Evolutionary conservation across 2,888 invertebrate species (phyloP).

Genomic region (Trichogramma dendrolimi): DNA sequence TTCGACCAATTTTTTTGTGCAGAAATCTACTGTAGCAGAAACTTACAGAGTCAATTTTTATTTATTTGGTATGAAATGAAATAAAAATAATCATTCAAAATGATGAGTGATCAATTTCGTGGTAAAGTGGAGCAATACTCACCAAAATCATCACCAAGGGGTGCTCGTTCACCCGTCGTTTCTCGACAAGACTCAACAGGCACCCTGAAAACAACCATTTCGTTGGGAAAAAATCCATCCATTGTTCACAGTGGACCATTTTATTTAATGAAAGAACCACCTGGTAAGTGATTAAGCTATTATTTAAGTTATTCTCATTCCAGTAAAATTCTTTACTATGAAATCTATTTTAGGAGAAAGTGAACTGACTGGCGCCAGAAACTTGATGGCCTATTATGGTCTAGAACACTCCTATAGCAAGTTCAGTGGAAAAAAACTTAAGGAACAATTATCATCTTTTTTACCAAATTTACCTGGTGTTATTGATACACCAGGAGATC

Average conservation of each 20-base stretch:
- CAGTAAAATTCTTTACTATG: slow-evolving; percentile 13
- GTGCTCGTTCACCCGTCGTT: slow-evolving; percentile 91
- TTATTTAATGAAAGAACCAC: slow-evolving; percentile 95
- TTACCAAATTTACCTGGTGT: slow-evolving; percentile 92
- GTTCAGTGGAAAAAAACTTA: slow-evolving; percentile 93
- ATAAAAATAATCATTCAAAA: slow-evolving; percentile 42
- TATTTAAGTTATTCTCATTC: slow-evolving; percentile 3
- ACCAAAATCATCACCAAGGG: slow-evolving; percentile 90
- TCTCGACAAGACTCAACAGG: slow-evolving; percentile 95
- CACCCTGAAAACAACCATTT: slow-evolving; percentile 95
- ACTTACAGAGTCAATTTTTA: neutral
- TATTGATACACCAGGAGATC: slow-evolving; percentile 84
- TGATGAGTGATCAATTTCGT: slow-evolving; percentile 89
- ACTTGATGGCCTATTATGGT: slow-evolving; percentile 93
- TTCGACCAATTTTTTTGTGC: no score
- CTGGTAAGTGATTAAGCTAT: slow-evolving; percentile 58
- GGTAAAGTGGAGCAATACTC: slow-evolving; percentile 87
- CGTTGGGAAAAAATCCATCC: slow-evolving; percentile 92
- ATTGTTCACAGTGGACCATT: slow-evolving; percentile 96
- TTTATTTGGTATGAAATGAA: slow-evolving; percentile 23
- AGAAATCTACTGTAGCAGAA: no score
- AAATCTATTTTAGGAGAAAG: slow-evolving; percentile 66
- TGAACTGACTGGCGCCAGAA: slow-evolving; percentile 91
- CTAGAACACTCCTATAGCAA: slow-evolving; percentile 96
- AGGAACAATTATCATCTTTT: slow-evolving; percentile 92